These are phyloP conservation scores for Micromesistius poutassou DNA, from an alignment of 2,797 vertebrate species.

Conservation along the genomic window DNA sequence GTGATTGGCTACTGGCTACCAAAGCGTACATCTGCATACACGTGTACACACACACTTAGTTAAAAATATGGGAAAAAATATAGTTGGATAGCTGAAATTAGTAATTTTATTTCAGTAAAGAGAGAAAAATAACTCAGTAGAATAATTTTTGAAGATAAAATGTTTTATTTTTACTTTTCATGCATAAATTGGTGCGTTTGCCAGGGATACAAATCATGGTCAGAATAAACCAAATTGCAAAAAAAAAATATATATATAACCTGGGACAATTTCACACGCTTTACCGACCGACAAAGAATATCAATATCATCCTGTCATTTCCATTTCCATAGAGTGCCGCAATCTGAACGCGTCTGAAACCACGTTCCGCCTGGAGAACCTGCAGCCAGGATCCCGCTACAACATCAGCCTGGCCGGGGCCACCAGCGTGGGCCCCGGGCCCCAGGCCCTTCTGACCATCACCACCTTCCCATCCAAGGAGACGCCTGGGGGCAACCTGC, in stretches of 20 bases:
- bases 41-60: neutral
- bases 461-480: constrained; percentile 29
- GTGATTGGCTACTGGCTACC: neutral
- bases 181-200: no score
- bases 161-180: no score
- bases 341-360: constrained; percentile 44
- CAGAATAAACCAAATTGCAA: no score
- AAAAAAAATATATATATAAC: no score
- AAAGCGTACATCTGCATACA: neutral
- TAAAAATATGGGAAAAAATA: neutral
- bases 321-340: constrained; percentile 40
- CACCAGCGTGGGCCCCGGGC: constrained; percentile 56
- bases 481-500: neutral
- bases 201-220: neutral
- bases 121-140: no score
- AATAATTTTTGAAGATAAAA: no score
- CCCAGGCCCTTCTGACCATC: constrained; percentile 14
- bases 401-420: constrained; percentile 53
- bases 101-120: neutral
- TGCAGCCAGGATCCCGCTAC: constrained; percentile 52
- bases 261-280: neutral
- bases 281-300: neutral
- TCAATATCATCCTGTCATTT: neutral
- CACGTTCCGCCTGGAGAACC: constrained; percentile 38
- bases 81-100: neutral